Conservation (phyloP, 2,113 vertebrate species). For the Strigops habroptila region DNA sequence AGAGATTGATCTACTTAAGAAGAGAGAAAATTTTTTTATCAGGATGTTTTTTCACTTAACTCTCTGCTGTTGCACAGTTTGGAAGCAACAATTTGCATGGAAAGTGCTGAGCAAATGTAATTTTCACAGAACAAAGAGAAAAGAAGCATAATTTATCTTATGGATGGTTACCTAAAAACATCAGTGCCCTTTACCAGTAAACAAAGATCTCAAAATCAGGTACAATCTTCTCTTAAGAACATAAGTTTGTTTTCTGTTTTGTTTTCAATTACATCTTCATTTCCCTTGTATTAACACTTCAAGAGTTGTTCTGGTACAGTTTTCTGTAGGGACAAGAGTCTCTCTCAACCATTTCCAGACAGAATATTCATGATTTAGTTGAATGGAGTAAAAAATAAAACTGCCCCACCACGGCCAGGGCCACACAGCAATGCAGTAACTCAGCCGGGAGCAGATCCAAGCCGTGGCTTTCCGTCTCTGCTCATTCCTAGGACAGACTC, state of each 20-base stretch:
- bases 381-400: not conserved
- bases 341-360: not conserved
- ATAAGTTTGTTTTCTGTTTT: not conserved
- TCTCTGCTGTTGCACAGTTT: not conserved
- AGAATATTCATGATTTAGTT: not conserved
- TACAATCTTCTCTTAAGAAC: not conserved
- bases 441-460: not conserved
- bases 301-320: not conserved
- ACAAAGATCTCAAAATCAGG: not conserved
- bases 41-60: not conserved
- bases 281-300: not conserved
- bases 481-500: not conserved
- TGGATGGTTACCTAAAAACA: not conserved
- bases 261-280: not conserved
- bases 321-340: not conserved
- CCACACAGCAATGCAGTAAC: not conserved
- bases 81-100: not conserved
- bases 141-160: not conserved
- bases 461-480: fast-evolving
- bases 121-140: not conserved
- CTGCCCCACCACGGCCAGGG: not conserved
- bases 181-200: not conserved
- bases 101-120: not conserved
- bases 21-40: not conserved
- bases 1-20: not conserved